Conservation (phyloP, 2,888 invertebrate genomes). For the Lochmaea crataegi region DNA sequence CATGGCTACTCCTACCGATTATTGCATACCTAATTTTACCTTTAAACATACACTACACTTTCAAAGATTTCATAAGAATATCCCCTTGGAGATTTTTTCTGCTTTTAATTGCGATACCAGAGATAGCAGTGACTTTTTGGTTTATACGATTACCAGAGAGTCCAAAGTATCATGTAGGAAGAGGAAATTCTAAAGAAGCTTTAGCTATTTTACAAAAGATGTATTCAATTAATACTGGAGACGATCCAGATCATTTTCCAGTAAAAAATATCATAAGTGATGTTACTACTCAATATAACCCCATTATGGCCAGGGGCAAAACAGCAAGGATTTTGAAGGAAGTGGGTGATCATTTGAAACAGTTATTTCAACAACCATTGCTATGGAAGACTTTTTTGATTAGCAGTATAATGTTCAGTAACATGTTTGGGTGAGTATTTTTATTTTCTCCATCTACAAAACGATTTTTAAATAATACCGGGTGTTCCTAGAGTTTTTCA, state of each 20-base stretch:
- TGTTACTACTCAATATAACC: slow-evolving; percentile 8
- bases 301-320: slow-evolving; percentile 23
- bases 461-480: slow-evolving; percentile 1
- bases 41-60: slow-evolving; percentile 44
- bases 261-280: slow-evolving; percentile 50
- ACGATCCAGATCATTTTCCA: slow-evolving; percentile 66
- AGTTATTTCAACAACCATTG: slow-evolving; percentile 69
- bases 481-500: not conserved
- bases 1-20: slow-evolving; percentile 75
- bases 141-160: slow-evolving; percentile 76
- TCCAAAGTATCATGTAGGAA: slow-evolving; percentile 79
- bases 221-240: slow-evolving; percentile 70
- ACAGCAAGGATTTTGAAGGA: slow-evolving; percentile 31
- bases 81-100: slow-evolving; percentile 83
- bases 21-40: slow-evolving; percentile 56
- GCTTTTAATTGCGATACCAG: slow-evolving; percentile 74
- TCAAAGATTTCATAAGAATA: slow-evolving; percentile 65
- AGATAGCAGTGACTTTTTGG: slow-evolving; percentile 71
- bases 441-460: not conserved
- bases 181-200: slow-evolving; percentile 71
- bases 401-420: slow-evolving; percentile 74
- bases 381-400: slow-evolving; percentile 69
- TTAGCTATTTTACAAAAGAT: slow-evolving; percentile 71
- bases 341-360: slow-evolving; percentile 66
- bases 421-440: slow-evolving; percentile 74